These are phyloP conservation scores for Osmerus eperlanus DNA, from an alignment of 2,113 vertebrate genomes.

Conservation along the genomic window DNA sequence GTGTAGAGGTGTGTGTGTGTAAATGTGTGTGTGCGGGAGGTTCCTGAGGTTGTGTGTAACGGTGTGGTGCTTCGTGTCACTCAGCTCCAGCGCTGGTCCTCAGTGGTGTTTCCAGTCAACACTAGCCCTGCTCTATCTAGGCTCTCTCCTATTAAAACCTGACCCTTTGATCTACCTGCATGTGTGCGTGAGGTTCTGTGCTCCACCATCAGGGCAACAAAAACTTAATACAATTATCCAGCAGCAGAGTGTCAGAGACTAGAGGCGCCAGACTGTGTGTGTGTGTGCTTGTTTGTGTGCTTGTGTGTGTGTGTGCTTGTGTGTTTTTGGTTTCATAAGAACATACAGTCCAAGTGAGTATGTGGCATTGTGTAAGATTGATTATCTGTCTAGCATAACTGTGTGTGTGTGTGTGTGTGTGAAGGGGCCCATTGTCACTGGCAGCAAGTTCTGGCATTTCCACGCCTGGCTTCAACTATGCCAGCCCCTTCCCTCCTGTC, in stretches of 20 bases:
- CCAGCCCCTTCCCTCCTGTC: conserved; percentile 24
- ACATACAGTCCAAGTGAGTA: background rate
- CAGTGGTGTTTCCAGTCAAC: conserved; percentile 45
- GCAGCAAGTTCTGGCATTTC: conserved; percentile 69
- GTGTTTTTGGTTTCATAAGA: background rate
- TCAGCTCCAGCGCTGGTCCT: conserved; percentile 18
- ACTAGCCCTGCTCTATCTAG: conserved; percentile 44
- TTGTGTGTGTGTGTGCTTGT: background rate
- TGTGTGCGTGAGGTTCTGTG: conserved; percentile 9
- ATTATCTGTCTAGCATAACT: background rate
- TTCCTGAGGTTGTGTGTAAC: conserved; percentile 37
- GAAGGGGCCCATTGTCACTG: conserved; percentile 56
- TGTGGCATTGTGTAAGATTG: background rate
- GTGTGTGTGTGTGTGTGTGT: conserved; percentile 29
- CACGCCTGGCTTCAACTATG: conserved; percentile 49
- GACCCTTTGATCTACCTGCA: conserved; percentile 43
- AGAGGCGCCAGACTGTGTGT: conserved; percentile 46
- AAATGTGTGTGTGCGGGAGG: background rate
- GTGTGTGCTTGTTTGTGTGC: background rate
- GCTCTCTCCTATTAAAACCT: conserved; percentile 45
- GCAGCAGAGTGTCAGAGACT: conserved; percentile 46
- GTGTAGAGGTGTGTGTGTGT: background rate
- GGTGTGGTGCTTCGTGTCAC: conserved; percentile 30
- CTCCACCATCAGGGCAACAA: conserved; percentile 51
- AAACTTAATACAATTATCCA: conserved; percentile 65